Conservation (phyloP, 2,113 vertebrate genomes). For the Lophura nycthemera region DNA sequence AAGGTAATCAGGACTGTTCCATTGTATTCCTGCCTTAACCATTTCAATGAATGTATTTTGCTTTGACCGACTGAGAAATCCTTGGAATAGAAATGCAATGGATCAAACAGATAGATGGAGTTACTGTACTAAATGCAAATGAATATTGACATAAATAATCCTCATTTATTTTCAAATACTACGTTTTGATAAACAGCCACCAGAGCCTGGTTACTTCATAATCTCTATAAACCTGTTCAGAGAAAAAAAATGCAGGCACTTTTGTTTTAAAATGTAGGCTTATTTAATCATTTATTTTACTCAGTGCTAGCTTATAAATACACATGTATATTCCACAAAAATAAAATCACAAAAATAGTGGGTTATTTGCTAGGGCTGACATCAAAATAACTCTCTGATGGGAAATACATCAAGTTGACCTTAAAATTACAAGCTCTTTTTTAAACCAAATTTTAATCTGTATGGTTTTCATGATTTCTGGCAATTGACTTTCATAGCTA, state of each 20-base stretch:
- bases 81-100: neutral
- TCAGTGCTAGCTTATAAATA: neutral
- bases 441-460: constrained; percentile 2
- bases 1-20: neutral
- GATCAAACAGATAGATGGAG: constrained; percentile 33
- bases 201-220: neutral
- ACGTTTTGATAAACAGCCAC: constrained; percentile 24
- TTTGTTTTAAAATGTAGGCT: neutral
- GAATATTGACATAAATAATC: constrained; percentile 42
- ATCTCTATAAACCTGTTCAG: neutral
- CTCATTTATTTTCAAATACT: constrained; percentile 27
- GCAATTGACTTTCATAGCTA: constrained; percentile 15
- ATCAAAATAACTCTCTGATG: neutral
- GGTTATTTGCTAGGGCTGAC: neutral
- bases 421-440: constrained; percentile 6
- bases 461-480: constrained; percentile 22
- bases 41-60: neutral
- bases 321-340: neutral
- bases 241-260: neutral
- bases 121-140: constrained; percentile 26
- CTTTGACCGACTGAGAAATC: constrained; percentile 19
- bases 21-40: constrained; percentile 21
- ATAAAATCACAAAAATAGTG: neutral
- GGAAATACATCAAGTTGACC: constrained; percentile 16
- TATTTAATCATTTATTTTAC: neutral